These are phyloP conservation scores for Hephaestus fuliginosus DNA, from an alignment of 2,797 vertebrate genomes.

Conservation along the genomic window DNA sequence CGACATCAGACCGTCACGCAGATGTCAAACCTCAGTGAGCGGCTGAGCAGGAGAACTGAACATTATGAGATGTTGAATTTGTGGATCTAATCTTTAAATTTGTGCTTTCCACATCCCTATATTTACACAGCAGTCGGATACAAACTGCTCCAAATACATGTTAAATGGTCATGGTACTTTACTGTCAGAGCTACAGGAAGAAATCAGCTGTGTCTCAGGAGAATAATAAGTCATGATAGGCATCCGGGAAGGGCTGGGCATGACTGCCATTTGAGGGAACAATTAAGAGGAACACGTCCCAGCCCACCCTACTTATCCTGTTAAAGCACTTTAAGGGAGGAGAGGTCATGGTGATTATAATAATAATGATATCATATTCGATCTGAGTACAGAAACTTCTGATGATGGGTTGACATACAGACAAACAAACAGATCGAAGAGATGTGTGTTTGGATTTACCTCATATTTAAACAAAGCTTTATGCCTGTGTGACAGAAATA, in stretches of 20 bases:
- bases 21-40: too few relatives aligned
- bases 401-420: background rate
- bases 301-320: constrained; percentile 26
- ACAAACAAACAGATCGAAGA: background rate
- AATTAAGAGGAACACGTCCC: constrained; percentile 30
- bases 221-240: constrained; percentile 28
- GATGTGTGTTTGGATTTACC: background rate
- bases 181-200: constrained; percentile 19
- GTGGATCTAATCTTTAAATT: background rate
- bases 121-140: background rate
- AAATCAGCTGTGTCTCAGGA: constrained; percentile 14
- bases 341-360: constrained; percentile 13
- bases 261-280: constrained; percentile 39
- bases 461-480: background rate
- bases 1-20: background rate
- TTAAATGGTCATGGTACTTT: background rate
- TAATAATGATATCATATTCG: background rate
- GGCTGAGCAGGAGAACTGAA: background rate
- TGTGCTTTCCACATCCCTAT: background rate
- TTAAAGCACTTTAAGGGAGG: background rate
- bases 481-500: background rate
- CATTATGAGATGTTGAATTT: background rate
- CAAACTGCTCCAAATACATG: background rate
- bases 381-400: too few relatives aligned
- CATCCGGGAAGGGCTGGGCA: constrained; percentile 50